Percentiles rank a stretch among this genome's conserved stretches.
Conservation (phyloP, 53 echinoderm and acorn worm genomes). For the Echinarachnius parma region DNA sequence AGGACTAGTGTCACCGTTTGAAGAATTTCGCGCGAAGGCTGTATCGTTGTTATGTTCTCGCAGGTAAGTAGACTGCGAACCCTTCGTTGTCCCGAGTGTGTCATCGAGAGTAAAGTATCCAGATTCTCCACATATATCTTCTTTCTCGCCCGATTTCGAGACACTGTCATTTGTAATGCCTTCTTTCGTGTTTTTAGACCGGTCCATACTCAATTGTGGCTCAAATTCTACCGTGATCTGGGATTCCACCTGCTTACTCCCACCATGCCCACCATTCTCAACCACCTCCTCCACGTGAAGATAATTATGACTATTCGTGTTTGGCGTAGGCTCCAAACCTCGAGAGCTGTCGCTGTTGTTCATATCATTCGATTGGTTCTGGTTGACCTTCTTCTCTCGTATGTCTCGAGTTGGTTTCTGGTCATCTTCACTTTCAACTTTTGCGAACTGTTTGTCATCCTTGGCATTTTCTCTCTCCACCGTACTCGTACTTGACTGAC, state of each 20-base stretch:
- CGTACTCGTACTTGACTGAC: no score
- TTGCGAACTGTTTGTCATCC: no score
- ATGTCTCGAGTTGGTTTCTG: no score
- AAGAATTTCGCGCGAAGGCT: no score
- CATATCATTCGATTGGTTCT: no score
- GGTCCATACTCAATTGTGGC: slow-evolving; percentile 21
- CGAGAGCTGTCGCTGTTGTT: no score
- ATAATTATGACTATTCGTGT: slow-evolving; percentile 5
- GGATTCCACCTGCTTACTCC: slow-evolving; percentile 26
- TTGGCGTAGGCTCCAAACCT: not conserved
- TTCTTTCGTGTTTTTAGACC: slow-evolving; percentile 21
- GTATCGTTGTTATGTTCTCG: not conserved
- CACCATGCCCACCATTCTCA: not conserved
- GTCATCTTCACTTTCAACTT: no score
- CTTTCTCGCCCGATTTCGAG: slow-evolving; percentile 14
- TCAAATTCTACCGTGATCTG: slow-evolving; percentile 37
- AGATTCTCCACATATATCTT: slow-evolving; percentile 16
- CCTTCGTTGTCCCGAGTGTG: not conserved
- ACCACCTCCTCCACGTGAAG: not conserved
- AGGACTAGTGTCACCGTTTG: no score
- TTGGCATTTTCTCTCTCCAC: no score
- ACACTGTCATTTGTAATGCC: not conserved
- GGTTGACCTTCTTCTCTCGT: no score
- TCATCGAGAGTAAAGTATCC: slow-evolving; percentile 37
- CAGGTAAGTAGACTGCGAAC: not conserved